phyloP scores from a whole-genome alignment of 2,797 vertebrate genomes.

The Mormyrus proboscirostris region DNA sequence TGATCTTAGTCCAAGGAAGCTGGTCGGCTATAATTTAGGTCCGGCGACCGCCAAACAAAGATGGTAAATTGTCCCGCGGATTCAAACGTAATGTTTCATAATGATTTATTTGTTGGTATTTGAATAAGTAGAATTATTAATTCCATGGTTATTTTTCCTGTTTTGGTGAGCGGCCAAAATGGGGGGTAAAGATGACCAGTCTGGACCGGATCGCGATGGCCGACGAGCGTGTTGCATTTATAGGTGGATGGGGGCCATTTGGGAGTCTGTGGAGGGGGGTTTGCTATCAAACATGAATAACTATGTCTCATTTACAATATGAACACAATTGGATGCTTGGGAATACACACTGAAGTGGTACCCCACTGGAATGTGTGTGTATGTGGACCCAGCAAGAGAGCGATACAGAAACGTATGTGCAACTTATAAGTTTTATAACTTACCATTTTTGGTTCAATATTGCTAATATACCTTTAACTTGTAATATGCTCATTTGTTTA shows the following conservation, averaged over 20 bases:
- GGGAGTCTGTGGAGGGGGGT: not conserved
- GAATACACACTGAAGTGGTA: not conserved
- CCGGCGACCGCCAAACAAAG: slow-evolving; percentile 55
- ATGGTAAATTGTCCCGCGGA: slow-evolving; percentile 47
- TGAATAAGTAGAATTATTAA: slow-evolving; percentile 12
- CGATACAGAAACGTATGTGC: not conserved
- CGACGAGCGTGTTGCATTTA: not conserved
- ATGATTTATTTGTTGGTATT: slow-evolving; percentile 30
- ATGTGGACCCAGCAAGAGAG: not conserved
- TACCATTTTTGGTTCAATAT: not conserved
- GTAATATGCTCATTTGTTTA: not conserved
- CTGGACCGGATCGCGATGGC: not conserved
- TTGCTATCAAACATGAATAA: not conserved
- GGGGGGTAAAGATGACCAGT: not conserved
- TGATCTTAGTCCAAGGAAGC: slow-evolving; percentile 65
- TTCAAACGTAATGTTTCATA: slow-evolving; percentile 31
- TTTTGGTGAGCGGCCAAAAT: not conserved
- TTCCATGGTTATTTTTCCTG: not conserved
- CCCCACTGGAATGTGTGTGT: not conserved
- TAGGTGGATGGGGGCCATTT: not conserved
- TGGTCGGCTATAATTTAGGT: slow-evolving; percentile 62
- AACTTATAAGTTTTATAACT: not conserved
- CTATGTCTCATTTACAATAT: not conserved
- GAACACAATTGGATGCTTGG: not conserved
- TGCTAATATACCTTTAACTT: not conserved